phyloP scores from a whole-genome alignment of 1,140 invertebrate species.

The Bombus difficillimus region DNA sequence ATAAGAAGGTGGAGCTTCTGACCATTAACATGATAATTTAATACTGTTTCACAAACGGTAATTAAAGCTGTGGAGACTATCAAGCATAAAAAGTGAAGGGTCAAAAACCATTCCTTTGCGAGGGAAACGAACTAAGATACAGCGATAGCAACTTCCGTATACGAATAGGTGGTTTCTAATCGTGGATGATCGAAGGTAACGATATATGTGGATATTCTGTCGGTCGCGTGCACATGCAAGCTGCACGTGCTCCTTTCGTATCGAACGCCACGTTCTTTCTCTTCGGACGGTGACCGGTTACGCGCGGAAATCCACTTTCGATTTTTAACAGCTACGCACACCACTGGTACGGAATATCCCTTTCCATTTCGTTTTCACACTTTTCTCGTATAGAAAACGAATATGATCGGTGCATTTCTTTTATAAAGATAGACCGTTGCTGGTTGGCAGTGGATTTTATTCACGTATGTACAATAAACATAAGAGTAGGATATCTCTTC shows the following conservation, averaged over 20 bases:
- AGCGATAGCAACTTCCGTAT: neutral
- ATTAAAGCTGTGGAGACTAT: too few relatives aligned
- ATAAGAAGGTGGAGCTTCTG: too few relatives aligned
- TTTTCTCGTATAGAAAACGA: neutral
- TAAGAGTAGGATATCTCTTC: too few relatives aligned
- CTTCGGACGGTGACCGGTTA: slow-evolving; percentile 17
- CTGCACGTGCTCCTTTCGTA: slow-evolving; percentile 14
- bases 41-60: too few relatives aligned
- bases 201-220: slow-evolving; percentile 23
- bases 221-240: slow-evolving; percentile 36
- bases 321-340: slow-evolving; percentile 34
- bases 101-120: too few relatives aligned
- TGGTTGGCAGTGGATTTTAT: too few relatives aligned
- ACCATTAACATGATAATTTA: too few relatives aligned
- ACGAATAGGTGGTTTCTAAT: slow-evolving; percentile 24
- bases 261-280: slow-evolving; percentile 3
- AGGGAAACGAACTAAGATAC: neutral
- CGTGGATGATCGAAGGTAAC: slow-evolving; percentile 14
- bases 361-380: slow-evolving; percentile 18
- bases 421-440: neutral
- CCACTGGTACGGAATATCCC: neutral
- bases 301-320: slow-evolving; percentile 43
- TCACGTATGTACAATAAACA: too few relatives aligned
- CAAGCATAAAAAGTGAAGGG: neutral
- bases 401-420: neutral